Conservation (phyloP, 2,797 vertebrate species). For the Macroramphosus scolopax region DNA sequence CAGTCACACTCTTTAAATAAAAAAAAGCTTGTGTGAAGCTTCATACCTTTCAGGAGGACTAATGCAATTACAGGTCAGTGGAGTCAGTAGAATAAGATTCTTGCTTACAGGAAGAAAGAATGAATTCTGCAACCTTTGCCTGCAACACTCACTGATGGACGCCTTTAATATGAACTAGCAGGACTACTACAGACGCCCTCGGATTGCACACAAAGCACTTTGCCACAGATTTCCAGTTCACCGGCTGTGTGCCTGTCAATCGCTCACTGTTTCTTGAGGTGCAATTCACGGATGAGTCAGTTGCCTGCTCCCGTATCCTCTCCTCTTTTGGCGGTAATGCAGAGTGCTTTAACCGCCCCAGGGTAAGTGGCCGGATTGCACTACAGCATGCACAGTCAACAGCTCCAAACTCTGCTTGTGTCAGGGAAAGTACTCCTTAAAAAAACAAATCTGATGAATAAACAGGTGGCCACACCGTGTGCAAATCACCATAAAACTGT, state of each 20-base stretch:
- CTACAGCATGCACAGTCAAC: slow-evolving; percentile 46
- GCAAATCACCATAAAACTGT: background rate
- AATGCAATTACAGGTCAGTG: slow-evolving; percentile 11
- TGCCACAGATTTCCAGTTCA: slow-evolving; percentile 69
- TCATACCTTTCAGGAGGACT: slow-evolving; percentile 18
- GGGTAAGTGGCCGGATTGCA: slow-evolving; percentile 59
- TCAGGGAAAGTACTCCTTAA: slow-evolving; percentile 8
- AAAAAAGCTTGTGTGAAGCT: slow-evolving; percentile 18
- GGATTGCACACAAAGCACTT: slow-evolving; percentile 66
- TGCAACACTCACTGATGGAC: slow-evolving; percentile 21
- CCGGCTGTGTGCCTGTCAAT: slow-evolving; percentile 65
- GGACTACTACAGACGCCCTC: slow-evolving; percentile 34
- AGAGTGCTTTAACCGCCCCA: slow-evolving; percentile 72
- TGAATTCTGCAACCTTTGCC: slow-evolving; percentile 25
- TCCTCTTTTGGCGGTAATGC: slow-evolving; percentile 57
- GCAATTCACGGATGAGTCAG: slow-evolving; percentile 72
- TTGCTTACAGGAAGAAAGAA: too few relatives aligned
- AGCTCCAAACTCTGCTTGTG: slow-evolving; percentile 35
- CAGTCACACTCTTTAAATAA: too few relatives aligned
- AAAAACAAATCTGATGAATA: background rate
- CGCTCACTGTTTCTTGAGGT: slow-evolving; percentile 64
- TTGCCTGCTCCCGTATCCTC: slow-evolving; percentile 62
- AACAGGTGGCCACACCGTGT: background rate
- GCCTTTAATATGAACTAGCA: slow-evolving; percentile 37
- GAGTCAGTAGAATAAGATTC: background rate